Evolutionary conservation across 2,888 invertebrate species (phyloP), one percentile per base, ranked within the genome.

Genomic region (Byasa hedistus): DNA sequence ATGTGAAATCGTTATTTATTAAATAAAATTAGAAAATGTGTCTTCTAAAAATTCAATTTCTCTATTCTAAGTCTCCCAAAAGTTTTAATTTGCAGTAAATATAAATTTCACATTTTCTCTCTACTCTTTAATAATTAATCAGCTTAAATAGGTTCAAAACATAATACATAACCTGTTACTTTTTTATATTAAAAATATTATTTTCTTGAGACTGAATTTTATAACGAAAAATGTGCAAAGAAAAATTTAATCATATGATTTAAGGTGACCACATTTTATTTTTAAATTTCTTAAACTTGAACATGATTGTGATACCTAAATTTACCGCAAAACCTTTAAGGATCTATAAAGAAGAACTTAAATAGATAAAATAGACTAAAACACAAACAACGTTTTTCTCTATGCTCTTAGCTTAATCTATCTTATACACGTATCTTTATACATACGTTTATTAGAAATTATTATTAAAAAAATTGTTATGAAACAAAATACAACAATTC

Each of bases 231-330:
- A 76, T 69, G 81, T 80, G 80, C 81, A 82, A 82, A 80, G 80
- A 81, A 84, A 79, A 82, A 81, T 83, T 81, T 86, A 83, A 85
- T 84, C 80, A 79, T 73, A 75, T 71, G 69, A 66, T 72, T 73
- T 61, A 59, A 24, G 71, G 76, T 78, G 73, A 70, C 82, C 79
- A 67, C n/a, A 57, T 24, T 61, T 66, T 60, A 61, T 24, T 22
- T 1, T 19, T 48, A 39, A 39, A 39, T n/a, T n/a, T 19, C n/a
- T n/a, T 19, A 19, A n/a, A 19, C 0, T 48, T 48, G 19, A n/a
- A 48, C 2, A 44, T 19, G 19, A n/a, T 4, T 48, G 19, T 48
- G n/a, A 12, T 12, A n/a, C 8, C 5, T 48, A 48, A 19, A 48
- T 48, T 48, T 48, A 10, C 44, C 44, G 17, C 44, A 19, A 15